A percentile compares a stretch with the other conserved stretches of the same genome.
These are phyloP conservation scores for Leptobrachium leishanense DNA, from an alignment of 2,113 vertebrate species.

Conservation along the genomic window DNA sequence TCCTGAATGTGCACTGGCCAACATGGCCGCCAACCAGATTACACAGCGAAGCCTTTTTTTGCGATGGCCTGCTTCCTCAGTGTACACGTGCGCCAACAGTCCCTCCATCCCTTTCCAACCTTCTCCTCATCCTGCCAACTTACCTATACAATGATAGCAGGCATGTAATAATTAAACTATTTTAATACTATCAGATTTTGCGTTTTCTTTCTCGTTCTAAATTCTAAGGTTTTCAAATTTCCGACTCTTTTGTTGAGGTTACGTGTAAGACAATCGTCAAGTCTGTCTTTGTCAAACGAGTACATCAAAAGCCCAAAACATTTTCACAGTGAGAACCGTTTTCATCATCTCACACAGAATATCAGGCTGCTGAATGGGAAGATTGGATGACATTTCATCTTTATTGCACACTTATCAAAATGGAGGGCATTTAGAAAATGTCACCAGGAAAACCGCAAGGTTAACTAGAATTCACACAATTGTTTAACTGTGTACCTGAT, in stretches of 20 bases:
- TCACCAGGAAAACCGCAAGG: constrained; percentile 31
- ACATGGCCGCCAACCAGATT: too few species aligned
- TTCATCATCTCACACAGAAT: background rate
- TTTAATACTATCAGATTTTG: constrained; percentile 15
- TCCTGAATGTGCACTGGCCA: too few species aligned
- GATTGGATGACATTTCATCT: constrained; percentile 17
- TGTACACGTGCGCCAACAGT: too few species aligned
- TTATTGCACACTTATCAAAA: constrained; percentile 24
- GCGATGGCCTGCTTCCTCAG: too few species aligned
- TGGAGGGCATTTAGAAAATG: constrained; percentile 24
- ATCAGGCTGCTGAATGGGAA: background rate
- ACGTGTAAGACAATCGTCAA: constrained; percentile 22
- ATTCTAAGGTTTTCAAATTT: constrained; percentile 31
- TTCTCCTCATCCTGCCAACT: too few species aligned
- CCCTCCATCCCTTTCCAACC: too few species aligned
- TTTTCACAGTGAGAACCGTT: constrained; percentile 40
- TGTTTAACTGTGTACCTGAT: background rate
- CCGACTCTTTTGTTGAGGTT: constrained; percentile 11
- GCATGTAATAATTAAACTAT: background rate
- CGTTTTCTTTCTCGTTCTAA: constrained; percentile 17
- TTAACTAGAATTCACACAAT: constrained; percentile 13
- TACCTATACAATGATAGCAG: too few species aligned
- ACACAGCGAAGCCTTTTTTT: too few species aligned
- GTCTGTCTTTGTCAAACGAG: constrained; percentile 43
- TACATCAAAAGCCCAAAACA: constrained; percentile 36